These are phyloP conservation scores for Dryoscopus gambensis DNA, from an alignment of 2,113 vertebrate species.

Conservation along the genomic window DNA sequence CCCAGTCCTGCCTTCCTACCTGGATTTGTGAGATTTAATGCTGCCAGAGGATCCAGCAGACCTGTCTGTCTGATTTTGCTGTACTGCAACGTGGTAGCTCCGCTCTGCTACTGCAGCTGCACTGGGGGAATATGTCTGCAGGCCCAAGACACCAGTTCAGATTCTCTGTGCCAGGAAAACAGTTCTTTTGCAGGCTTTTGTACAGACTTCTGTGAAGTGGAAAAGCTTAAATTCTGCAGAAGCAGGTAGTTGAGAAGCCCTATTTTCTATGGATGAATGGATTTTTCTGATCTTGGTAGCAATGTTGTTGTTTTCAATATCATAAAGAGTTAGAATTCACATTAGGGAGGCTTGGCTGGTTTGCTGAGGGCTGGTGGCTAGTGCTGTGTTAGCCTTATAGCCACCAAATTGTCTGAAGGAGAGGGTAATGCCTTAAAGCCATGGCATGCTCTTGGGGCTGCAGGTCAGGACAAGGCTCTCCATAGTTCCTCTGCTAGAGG, in stretches of 20 bases:
- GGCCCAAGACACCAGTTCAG: background rate
- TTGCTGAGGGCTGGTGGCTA: background rate
- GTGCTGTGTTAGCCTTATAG: background rate
- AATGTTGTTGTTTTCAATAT: background rate
- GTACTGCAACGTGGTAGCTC: background rate
- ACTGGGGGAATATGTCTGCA: background rate
- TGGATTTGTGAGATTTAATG: background rate
- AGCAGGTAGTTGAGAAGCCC: background rate
- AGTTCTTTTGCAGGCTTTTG: background rate
- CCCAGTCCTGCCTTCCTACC: background rate
- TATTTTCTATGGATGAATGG: background rate
- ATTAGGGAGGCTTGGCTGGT: background rate
- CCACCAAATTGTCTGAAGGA: background rate
- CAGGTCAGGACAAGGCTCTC: constrained; percentile 4
- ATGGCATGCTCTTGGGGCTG: background rate
- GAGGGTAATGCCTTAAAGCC: background rate
- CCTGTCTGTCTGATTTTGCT: background rate
- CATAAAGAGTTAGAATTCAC: background rate
- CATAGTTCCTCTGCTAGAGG: background rate
- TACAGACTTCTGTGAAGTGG: background rate
- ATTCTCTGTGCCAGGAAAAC: background rate
- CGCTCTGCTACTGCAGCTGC: background rate
- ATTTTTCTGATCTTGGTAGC: background rate
- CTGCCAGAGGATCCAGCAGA: background rate
- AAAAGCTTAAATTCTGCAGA: background rate